Evolutionary conservation across 2,797 vertebrate species (phyloP).

Genomic region (Poeciliopsis turneri): DNA sequence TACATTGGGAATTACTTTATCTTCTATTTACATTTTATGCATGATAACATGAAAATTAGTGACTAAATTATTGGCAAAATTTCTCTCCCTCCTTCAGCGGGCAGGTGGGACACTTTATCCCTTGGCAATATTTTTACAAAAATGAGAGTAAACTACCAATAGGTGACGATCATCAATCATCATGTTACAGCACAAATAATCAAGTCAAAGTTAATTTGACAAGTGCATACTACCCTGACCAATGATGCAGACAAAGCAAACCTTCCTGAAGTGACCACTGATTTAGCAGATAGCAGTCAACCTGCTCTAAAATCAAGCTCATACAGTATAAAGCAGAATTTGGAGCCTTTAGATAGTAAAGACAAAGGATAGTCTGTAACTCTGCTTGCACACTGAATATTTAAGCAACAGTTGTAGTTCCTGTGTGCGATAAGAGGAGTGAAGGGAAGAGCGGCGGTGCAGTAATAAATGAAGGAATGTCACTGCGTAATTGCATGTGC

Average conservation of each 20-base stretch:
- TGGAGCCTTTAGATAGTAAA: background rate
- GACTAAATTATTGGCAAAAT: no score
- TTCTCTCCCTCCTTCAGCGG: background rate
- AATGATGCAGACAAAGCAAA: background rate
- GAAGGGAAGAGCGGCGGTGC: slow-evolving; percentile 31
- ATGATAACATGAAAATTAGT: background rate
- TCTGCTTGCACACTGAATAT: background rate
- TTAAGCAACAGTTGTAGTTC: slow-evolving; percentile 12
- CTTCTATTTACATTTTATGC: background rate
- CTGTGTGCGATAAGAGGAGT: slow-evolving; percentile 26
- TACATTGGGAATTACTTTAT: background rate
- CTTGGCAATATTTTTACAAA: background rate
- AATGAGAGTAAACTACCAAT: background rate
- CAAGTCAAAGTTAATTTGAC: background rate
- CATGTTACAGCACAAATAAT: background rate
- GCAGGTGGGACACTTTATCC: background rate
- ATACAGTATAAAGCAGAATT: background rate
- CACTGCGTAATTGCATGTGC: slow-evolving; percentile 71
- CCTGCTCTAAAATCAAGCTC: background rate
- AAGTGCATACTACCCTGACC: background rate
- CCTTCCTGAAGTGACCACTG: background rate
- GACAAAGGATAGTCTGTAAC: slow-evolving; percentile 7
- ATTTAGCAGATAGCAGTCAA: background rate
- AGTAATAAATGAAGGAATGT: slow-evolving; percentile 78
- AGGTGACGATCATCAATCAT: background rate